Base-by-base conservation (phyloP, 2,888 invertebrate genomes). In the Macaria liturata region DNA sequence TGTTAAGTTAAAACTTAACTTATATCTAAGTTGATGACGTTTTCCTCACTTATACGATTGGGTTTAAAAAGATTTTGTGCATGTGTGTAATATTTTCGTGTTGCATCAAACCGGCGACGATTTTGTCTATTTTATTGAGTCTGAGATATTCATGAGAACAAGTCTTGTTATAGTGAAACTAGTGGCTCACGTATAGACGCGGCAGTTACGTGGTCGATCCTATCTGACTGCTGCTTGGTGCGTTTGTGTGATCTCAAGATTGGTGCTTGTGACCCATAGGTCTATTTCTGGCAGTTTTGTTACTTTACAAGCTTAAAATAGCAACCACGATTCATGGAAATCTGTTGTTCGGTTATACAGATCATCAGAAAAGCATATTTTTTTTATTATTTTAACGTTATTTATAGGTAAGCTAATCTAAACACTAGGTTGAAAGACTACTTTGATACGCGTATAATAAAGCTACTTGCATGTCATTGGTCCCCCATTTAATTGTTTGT, bases 141-240 rank as follows among this genome's bases (percentile, higher is more conserved):
- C 72, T 65, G 62, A 70, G 68, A 72, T 71, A 71, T 63, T 78
- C 89, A 88, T 91, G 91, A 82, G 91, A 91, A 91, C 84, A 74
- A 78, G 74, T 78, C 88, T 89, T 86, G 82, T 91, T 91, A 91
- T 76, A 75, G 78, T 74, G 71, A 75, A 81, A 76, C 80, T 78
- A 75, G 79, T 80, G 71, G 74, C 70, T 85, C 91, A 91, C 91
- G 91, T 91, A 86, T 74, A 61, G 67, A 70, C 61, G 54, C 48
- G 59, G 66, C 65, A 63, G 61, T 76, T 73, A 78, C 84, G 88
- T 81, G 80, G 66, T 63, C 62, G 86, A 85, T 86, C 71, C 59
- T 80, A 87, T 88, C 86, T 64, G 69, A 48, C 67, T 60, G 40
- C 61, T 48, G 64, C 60, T 65, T 32, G 51, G 52, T 53, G 58